phyloP scores from a whole-genome alignment of 2,113 vertebrate genomes.

The Clupea harengus region DNA sequence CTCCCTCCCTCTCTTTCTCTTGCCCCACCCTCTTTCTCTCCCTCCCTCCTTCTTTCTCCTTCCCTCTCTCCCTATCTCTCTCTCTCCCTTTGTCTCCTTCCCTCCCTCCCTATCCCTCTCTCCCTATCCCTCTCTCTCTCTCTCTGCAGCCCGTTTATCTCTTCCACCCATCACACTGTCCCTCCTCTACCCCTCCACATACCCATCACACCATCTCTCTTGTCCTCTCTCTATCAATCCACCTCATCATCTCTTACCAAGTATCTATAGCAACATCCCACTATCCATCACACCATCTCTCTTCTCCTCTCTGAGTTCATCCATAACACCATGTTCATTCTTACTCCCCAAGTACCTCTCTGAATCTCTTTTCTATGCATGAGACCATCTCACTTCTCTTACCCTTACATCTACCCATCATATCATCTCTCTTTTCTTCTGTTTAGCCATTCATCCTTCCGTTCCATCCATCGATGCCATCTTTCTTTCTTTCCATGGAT shows the following conservation, averaged over 20 bases:
- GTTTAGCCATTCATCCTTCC: not conserved
- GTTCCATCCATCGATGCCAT: not conserved
- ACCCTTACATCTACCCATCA: too few species aligned
- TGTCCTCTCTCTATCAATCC: not conserved
- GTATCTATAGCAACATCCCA: not conserved
- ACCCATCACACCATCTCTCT: not conserved
- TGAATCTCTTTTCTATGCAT: too few species aligned
- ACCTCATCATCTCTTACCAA: not conserved
- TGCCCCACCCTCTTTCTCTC: not conserved
- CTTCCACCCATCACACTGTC: not conserved
- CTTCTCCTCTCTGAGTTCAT: not conserved
- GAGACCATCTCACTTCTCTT: not conserved
- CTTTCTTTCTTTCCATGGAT: not conserved
- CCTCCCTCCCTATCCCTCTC: too few species aligned
- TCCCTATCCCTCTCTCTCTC: not conserved
- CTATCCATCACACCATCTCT: not conserved
- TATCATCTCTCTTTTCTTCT: not conserved
- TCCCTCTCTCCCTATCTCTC: not conserved
- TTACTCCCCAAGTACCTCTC: not conserved
- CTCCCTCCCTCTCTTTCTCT: not conserved
- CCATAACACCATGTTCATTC: not conserved
- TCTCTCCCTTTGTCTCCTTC: not conserved
- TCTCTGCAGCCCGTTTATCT: not conserved
- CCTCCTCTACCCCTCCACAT: not conserved
- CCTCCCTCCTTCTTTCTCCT: not conserved